Conservation (phyloP, 30 jellyfish, hydroid and myxozoan species). For the Clytia hemisphaerica region DNA sequence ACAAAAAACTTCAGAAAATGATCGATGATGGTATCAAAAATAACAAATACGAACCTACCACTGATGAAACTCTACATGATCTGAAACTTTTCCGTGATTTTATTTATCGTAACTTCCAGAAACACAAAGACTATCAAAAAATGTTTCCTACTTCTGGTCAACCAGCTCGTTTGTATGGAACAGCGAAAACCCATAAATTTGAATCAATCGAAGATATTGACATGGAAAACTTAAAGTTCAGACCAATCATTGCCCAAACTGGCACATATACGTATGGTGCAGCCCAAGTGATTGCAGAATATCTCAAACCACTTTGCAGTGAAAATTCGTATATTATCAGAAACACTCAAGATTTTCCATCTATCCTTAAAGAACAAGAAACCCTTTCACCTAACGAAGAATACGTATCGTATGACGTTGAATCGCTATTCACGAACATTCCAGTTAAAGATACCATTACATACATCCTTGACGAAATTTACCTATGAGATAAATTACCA, state of each 20-base stretch:
- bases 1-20: constrained; percentile 23
- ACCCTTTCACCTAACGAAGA: too few relatives aligned
- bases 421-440: too few relatives aligned
- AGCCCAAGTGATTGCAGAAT: constrained; percentile 30
- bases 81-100: too few relatives aligned
- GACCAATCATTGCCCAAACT: constrained; percentile 40
- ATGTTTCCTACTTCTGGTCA: constrained; percentile 3
- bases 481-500: too few relatives aligned
- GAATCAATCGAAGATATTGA: constrained; percentile 10
- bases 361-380: not conserved
- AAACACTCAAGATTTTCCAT: constrained; percentile 25
- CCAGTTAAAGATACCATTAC: too few relatives aligned
- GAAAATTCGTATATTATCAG: constrained; percentile 11
- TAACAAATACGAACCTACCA: constrained; percentile 13
- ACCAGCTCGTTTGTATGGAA: too few relatives aligned
- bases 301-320: constrained; percentile 18
- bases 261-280: constrained; percentile 12
- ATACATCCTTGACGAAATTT: too few relatives aligned
- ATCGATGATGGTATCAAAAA: constrained; percentile 32
- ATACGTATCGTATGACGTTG: too few relatives aligned
- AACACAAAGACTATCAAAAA: not conserved
- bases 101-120: constrained; percentile 9
- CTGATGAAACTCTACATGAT: constrained; percentile 13
- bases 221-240: constrained; percentile 17
- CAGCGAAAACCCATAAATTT: constrained; percentile 34